Percentiles rank a stretch among this genome's conserved stretches.
These are phyloP conservation scores for Pseudachorutes palmiensis DNA, from an alignment of 1,140 invertebrate species.

Conservation along the genomic window DNA sequence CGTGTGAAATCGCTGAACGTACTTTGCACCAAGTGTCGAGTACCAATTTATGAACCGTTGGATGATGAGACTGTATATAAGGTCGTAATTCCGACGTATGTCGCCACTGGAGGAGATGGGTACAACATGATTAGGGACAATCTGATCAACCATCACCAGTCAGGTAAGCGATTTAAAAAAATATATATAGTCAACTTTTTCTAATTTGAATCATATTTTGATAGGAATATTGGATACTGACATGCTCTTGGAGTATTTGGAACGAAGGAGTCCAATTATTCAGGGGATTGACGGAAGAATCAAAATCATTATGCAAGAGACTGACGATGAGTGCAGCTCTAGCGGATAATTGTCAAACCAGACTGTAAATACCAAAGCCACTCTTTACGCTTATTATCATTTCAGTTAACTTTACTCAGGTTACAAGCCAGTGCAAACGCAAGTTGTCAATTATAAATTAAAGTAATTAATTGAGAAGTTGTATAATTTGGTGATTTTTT, in stretches of 20 bases:
- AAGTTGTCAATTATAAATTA: too few species aligned
- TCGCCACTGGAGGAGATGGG: constrained; percentile 47
- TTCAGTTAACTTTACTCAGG: too few species aligned
- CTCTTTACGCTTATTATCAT: too few species aligned
- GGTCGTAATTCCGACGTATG: constrained; percentile 41
- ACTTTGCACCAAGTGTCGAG: constrained; percentile 56
- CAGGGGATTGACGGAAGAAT: not conserved
- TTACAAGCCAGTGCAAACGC: too few species aligned
- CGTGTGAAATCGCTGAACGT: constrained; percentile 50
- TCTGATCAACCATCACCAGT: constrained; percentile 38
- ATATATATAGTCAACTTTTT: not conserved
- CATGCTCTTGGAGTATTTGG: not conserved
- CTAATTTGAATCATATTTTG: not conserved
- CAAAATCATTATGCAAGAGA: not conserved
- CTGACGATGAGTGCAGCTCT: not conserved
- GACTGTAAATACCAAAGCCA: not conserved
- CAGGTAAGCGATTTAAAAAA: constrained; percentile 22
- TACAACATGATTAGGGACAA: constrained; percentile 43
- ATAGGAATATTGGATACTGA: constrained; percentile 6
- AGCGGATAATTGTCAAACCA: not conserved
- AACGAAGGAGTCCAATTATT: not conserved
- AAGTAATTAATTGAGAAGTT: too few species aligned
- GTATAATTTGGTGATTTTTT: too few species aligned
- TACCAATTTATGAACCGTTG: constrained; percentile 53
- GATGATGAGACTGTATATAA: constrained; percentile 37